Evolutionary conservation across 2,113 vertebrate species (phyloP).

Genomic region (Murina feae): DNA sequence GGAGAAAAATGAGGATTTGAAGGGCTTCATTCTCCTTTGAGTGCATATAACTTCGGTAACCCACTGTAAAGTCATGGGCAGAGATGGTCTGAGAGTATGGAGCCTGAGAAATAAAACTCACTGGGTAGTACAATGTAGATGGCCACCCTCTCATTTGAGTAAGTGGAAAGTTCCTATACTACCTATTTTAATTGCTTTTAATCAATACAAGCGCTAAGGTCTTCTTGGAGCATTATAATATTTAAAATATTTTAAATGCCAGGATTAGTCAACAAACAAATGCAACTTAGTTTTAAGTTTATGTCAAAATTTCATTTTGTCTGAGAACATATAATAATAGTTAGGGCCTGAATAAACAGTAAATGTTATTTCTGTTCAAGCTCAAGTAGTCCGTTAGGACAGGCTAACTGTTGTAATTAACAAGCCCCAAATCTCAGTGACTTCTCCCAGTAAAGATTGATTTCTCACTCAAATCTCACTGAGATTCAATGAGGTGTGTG

Average conservation of each 20-base stretch:
- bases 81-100: background rate
- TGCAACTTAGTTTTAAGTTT: background rate
- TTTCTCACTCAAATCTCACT: background rate
- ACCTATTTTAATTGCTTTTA: constrained; percentile 4
- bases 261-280: constrained; percentile 1
- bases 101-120: background rate
- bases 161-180: constrained; percentile 5
- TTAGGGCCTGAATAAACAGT: background rate
- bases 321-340: background rate
- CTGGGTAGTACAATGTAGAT: background rate
- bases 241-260: background rate
- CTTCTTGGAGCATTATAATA: background rate
- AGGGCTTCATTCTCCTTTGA: background rate
- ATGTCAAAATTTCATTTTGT: background rate
- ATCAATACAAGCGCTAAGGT: background rate
- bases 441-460: background rate
- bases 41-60: background rate
- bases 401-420: background rate
- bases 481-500: background rate
- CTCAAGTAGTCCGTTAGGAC: background rate
- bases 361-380: background rate
- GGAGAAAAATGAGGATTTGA: background rate
- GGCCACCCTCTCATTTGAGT: background rate
- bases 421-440: background rate
- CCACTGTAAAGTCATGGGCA: background rate